phyloP scores from a whole-genome alignment of 2,113 vertebrate species.

The Trematocara nigrifrons region DNA sequence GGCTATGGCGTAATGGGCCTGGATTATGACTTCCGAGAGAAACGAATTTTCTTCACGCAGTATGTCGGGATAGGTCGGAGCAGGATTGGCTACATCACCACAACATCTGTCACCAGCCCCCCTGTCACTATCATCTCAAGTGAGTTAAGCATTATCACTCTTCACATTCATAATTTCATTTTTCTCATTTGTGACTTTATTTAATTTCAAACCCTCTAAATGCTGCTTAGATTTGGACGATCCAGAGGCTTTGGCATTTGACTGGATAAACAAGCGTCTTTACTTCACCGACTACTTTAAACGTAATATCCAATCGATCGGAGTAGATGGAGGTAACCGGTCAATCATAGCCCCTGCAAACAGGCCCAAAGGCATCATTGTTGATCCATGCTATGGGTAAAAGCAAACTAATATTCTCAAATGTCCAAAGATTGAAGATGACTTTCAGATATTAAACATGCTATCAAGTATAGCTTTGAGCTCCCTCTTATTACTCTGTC shows the following conservation, averaged over 20 bases:
- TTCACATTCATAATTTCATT: background rate
- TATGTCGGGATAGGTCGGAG: conserved; percentile 66
- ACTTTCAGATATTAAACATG: background rate
- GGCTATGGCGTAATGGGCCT: conserved; percentile 71
- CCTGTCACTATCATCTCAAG: conserved; percentile 76
- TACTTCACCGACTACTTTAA: conserved; percentile 86
- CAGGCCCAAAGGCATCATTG: conserved; percentile 78
- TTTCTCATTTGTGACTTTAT: background rate
- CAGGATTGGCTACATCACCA: conserved; percentile 80
- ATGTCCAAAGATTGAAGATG: background rate
- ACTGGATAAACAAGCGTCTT: conserved; percentile 88
- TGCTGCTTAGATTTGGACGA: conserved; percentile 75
- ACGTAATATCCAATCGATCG: conserved; percentile 81
- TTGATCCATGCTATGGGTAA: conserved; percentile 92
- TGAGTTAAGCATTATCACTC: conserved; percentile 48
- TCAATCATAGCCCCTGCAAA: conserved; percentile 78
- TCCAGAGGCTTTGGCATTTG: conserved; percentile 87
- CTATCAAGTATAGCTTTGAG: background rate
- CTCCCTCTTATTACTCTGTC: background rate
- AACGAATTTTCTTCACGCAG: conserved; percentile 83
- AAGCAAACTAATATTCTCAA: background rate
- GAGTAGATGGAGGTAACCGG: conserved; percentile 79
- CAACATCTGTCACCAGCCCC: conserved; percentile 60
- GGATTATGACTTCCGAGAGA: conserved; percentile 82
- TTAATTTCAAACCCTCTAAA: background rate